Evolutionary conservation across 2,888 invertebrate species (phyloP).

Genomic region (Agriotes lineatus): DNA sequence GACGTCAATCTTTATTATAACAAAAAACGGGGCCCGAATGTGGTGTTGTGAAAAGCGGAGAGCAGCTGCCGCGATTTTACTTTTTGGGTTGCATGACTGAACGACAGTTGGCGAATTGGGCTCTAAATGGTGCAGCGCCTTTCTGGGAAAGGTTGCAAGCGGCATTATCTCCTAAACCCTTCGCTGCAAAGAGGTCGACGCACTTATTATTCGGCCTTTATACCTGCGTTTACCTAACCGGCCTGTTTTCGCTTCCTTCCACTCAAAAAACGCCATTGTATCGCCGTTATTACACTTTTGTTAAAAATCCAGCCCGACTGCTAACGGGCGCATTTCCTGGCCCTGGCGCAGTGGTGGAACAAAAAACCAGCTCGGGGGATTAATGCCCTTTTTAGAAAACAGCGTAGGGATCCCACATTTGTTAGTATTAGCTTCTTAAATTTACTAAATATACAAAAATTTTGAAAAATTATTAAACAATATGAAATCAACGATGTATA

Average conservation of each 20-base stretch:
- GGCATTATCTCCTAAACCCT: constrained; percentile 41
- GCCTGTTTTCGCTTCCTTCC: constrained; percentile 29
- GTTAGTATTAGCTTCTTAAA: no score
- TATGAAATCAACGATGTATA: no score
- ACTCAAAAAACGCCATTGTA: constrained; percentile 11
- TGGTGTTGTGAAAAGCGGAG: constrained; percentile 35
- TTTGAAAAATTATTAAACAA: no score
- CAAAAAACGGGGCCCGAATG: constrained; percentile 24
- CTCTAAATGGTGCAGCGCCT: constrained; percentile 34
- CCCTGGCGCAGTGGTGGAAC: no score
- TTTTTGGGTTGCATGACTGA: constrained; percentile 45
- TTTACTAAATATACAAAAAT: no score
- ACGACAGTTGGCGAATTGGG: constrained; percentile 47
- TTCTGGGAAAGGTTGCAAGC: constrained; percentile 41
- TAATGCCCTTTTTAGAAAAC: no score
- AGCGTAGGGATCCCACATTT: no score
- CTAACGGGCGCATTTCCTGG: constrained; percentile 12
- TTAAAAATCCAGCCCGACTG: constrained; percentile 3
- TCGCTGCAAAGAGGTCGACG: constrained; percentile 42
- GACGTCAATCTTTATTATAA: constrained; percentile 35
- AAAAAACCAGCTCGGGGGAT: no score
- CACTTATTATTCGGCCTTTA: constrained; percentile 36
- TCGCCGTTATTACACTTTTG: constrained; percentile 22
- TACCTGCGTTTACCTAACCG: constrained; percentile 41
- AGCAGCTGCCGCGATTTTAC: constrained; percentile 43